Conservation (phyloP, 2,797 vertebrate species). For the Synanceia verrucosa region DNA sequence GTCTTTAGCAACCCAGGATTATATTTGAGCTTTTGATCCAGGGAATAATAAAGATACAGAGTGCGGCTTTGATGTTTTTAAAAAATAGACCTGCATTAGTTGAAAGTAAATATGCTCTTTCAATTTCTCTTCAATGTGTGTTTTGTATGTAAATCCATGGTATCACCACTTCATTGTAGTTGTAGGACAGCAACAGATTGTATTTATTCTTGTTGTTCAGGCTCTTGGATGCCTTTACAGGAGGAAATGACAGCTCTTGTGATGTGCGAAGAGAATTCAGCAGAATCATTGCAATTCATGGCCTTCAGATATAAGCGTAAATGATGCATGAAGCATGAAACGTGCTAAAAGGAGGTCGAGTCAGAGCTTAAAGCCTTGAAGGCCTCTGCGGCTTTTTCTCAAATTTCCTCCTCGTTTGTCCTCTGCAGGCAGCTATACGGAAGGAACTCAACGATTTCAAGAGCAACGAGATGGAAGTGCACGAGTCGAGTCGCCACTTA, state of each 20-base stretch:
- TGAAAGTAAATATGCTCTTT: background rate
- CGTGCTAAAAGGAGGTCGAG: slow-evolving; percentile 49
- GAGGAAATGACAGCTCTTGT: slow-evolving; percentile 32
- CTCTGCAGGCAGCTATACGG: slow-evolving; percentile 94
- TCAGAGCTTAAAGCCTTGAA: slow-evolving; percentile 33
- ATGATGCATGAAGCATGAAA: slow-evolving; percentile 69
- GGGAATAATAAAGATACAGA: no score
- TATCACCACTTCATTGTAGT: background rate
- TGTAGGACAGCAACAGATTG: slow-evolving; percentile 23
- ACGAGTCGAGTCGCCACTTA: slow-evolving; percentile 98
- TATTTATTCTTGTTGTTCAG: slow-evolving; percentile 16
- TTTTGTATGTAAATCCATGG: slow-evolving; percentile 6
- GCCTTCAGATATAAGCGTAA: slow-evolving; percentile 58
- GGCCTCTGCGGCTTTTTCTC: slow-evolving; percentile 41
- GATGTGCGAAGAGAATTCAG: slow-evolving; percentile 37
- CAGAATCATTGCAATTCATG: slow-evolving; percentile 45
- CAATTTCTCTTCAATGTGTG: background rate
- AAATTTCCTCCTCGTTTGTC: slow-evolving; percentile 70
- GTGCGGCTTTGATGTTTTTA: background rate
- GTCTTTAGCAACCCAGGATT: background rate
- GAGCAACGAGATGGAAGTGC: slow-evolving; percentile 99
- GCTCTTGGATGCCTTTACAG: slow-evolving; percentile 27
- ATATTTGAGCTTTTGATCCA: background rate
- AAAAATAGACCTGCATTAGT: slow-evolving; percentile 5
- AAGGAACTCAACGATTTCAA: slow-evolving; percentile 99